Evolutionary conservation across 2,797 vertebrate genomes (phyloP).

Genomic region (Acrocephalus scirpaceus): DNA sequence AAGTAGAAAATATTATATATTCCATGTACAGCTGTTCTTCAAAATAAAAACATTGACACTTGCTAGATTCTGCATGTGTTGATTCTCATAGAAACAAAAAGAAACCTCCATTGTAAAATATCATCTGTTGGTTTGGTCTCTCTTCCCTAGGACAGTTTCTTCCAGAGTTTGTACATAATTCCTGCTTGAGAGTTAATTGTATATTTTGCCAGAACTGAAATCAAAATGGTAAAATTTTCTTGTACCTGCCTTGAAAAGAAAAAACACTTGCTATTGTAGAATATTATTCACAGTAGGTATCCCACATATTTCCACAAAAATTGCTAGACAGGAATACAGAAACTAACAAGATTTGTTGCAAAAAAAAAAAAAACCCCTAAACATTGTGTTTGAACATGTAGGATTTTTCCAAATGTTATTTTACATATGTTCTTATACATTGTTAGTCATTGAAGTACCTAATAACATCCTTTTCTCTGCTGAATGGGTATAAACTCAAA

Average conservation of each 20-base stretch:
- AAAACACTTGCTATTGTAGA: not conserved
- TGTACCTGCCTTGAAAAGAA: not conserved
- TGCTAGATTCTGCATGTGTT: not conserved
- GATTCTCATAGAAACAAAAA: not conserved
- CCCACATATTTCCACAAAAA: not conserved
- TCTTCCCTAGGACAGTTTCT: not conserved
- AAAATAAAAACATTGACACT: not conserved
- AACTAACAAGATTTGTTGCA: not conserved
- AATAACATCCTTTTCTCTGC: not conserved
- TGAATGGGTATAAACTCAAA: not conserved
- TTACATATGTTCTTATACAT: not conserved
- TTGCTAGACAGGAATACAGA: not conserved
- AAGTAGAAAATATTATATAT: not conserved
- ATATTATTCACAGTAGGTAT: not conserved
- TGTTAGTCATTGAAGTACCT: not conserved
- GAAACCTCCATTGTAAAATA: not conserved
- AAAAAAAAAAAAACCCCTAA: not conserved
- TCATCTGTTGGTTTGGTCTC: not conserved
- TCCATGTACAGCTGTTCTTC: not conserved
- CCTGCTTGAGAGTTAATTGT: not conserved
- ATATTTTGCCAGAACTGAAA: not conserved
- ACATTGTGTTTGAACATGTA: not conserved
- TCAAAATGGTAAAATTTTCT: not conserved
- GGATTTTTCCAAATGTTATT: not conserved
- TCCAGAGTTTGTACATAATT: not conserved